Base-by-base conservation (phyloP, 2,113 vertebrate genomes). In the Thinocorus orbignyianus region DNA sequence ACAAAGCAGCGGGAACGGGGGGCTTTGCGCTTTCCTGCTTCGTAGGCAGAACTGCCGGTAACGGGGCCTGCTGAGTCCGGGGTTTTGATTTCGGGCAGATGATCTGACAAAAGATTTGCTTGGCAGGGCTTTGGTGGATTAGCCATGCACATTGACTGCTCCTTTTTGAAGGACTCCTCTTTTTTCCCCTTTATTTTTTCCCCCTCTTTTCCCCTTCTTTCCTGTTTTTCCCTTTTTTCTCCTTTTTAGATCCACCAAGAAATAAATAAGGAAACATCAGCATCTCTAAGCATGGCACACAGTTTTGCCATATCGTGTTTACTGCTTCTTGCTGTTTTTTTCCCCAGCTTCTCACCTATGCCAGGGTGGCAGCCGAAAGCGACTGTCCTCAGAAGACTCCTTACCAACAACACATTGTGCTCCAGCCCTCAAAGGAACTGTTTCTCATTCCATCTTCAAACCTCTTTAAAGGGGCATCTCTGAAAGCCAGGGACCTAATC, bases 31-130 rank as follows among this genome's bases (percentile, higher is more conserved):
- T 55, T 94, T 97, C 97, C 89, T 98, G 98, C 98, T 98, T 98
- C 62, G 84, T 97, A 94, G 74, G 91, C 98, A 95, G 87, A 98
- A 98, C 97, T 54, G 7, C 94, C 90, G 92, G 97, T 77, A 61
- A 81, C 69, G 24, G 86, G 57, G 91, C 96, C 95, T 98, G 98
- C 98, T 99, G 98, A 99, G 98, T 97, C 96, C 79, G 44, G 97
- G 97, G 49, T 99, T 98, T 98, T 98, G 94, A 97, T 96, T 95
- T 93, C 57, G 79, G 96, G 82, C 97, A 96, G 95, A 98, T 85
- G 70, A 81, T 88, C 85, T 73, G 96, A 97, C 98, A 99, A 99
- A 98, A 97, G 98, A 98, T 98, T 98, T 98, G 98, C 98, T 98
- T 97, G 97, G 97, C 97, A 98, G 88, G 97, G 97, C 97, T 97